These are phyloP conservation scores for Menidia beryllina DNA, from an alignment of 2,113 vertebrate genomes.

Conservation along the genomic window DNA sequence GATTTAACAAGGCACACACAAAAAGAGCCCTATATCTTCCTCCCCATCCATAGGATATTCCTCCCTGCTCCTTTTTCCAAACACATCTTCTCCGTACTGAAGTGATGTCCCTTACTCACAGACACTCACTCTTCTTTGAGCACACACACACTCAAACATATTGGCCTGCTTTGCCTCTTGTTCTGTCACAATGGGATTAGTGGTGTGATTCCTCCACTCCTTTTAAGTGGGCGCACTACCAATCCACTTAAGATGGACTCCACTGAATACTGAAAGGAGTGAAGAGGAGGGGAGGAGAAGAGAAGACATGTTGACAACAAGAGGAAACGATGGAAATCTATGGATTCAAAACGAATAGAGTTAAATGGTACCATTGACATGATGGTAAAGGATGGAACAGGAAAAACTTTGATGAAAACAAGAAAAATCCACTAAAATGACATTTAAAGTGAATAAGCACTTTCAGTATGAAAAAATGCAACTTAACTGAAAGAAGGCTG, in stretches of 20 bases:
- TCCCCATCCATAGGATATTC: constrained; percentile 42
- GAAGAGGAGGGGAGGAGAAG: constrained; percentile 37
- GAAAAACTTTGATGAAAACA: not conserved
- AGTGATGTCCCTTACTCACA: constrained; percentile 37
- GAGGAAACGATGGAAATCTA: not conserved
- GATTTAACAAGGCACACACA: constrained; percentile 70
- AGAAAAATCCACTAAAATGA: not conserved
- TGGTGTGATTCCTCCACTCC: constrained; percentile 73
- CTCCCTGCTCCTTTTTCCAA: constrained; percentile 30
- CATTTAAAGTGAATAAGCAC: not conserved
- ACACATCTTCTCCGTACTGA: constrained; percentile 27
- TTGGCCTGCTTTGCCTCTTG: constrained; percentile 47
- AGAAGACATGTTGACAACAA: constrained; percentile 6
- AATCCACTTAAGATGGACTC: constrained; percentile 74
- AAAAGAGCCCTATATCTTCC: constrained; percentile 57
- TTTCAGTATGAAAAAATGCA: constrained; percentile 1
- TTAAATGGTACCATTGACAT: not conserved
- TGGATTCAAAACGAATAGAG: not conserved
- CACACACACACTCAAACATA: constrained; percentile 30
- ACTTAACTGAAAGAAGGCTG: not conserved
- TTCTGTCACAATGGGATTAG: constrained; percentile 78
- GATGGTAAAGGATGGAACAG: not conserved
- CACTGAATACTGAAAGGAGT: constrained; percentile 58
- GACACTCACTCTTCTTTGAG: constrained; percentile 21
- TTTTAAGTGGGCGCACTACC: constrained; percentile 75